Base-by-base conservation (phyloP, 2,113 vertebrate species). In the Oncorhynchus masou region DNA sequence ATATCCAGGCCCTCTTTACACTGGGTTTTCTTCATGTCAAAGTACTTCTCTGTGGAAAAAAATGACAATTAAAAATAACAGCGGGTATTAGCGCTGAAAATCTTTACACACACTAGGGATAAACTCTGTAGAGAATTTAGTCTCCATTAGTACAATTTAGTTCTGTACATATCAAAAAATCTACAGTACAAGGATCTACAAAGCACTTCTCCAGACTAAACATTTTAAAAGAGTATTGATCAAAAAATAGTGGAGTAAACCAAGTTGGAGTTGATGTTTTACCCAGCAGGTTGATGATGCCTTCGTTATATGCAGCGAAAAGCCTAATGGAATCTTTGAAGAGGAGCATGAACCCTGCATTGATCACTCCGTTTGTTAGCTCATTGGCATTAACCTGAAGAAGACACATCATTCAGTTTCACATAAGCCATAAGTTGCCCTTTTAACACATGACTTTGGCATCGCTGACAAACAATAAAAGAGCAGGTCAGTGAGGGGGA, bases 271-370 rank as follows among this genome's bases (percentile, higher is more conserved):
- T 70, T 27, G 73, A 39, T 25, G 57, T 75, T 87, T 96, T 93
- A 98, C 97, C 97, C 73, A 99, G 92, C 79, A 99, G 94, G 88
- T 99, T 99, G 91, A 99, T 99, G 84, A 99, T 98, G 85, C 97
- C 97, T 94, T 99, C 97, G 11, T 99, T 99, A 85, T 99, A 99
- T 22, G 97, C 97, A 69, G 97, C 97, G 9, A 99, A 99, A 87
- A 99, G 96, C 91, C 97, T 94, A 92, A 99, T 99, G 88, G 97
- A 97, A 91, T 99, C 97, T 96, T 99, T 99, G 94, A 99, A 99
- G 81, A 99, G 96, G 29, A 99, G 96, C 97, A 99, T 99, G 93
- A 99, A 99, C 87, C 97, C 97, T 90, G 97, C 97, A 87, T 99
- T 99, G 93, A 99, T 98, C 86, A 99, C 97, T 81, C 97, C 97